A percentile compares a stretch with the other conserved stretches of the same genome.
These are phyloP conservation scores for Grammomys dolichurus DNA, from an alignment of 2,113 vertebrate genomes.

Conservation along the genomic window DNA sequence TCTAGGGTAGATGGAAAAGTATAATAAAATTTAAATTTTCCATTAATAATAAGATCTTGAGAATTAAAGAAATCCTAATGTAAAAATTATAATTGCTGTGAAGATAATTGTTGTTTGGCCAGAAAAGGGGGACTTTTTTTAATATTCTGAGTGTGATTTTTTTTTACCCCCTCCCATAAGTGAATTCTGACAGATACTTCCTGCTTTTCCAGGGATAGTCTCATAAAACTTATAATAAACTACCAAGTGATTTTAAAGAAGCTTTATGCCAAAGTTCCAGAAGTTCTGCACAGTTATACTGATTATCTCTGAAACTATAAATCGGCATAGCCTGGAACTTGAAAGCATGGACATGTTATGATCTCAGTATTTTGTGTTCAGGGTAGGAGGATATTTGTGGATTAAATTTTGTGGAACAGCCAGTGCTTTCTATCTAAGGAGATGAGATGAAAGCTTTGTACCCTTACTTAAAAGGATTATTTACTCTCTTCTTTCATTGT, in stretches of 20 bases:
- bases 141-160: not conserved
- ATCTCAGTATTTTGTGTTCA: not conserved
- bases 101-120: slow-evolving; percentile 12
- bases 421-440: not conserved
- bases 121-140: not conserved
- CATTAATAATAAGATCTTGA: not conserved
- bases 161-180: slow-evolving; percentile 10
- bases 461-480: not conserved
- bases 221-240: slow-evolving; percentile 31
- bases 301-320: slow-evolving; percentile 39
- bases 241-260: slow-evolving; percentile 11
- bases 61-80: not conserved
- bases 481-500: not conserved
- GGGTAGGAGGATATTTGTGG: not conserved
- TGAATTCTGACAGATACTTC: slow-evolving; percentile 20
- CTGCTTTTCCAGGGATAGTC: not conserved
- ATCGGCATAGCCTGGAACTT: slow-evolving; percentile 4
- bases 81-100: not conserved
- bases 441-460: not conserved
- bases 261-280: not conserved
- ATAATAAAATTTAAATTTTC: not conserved
- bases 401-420: not conserved
- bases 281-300: slow-evolving; percentile 24
- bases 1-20: not conserved
- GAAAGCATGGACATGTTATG: not conserved